Conservation (phyloP, 2,113 vertebrate species). For the Pelodiscus sinensis region DNA sequence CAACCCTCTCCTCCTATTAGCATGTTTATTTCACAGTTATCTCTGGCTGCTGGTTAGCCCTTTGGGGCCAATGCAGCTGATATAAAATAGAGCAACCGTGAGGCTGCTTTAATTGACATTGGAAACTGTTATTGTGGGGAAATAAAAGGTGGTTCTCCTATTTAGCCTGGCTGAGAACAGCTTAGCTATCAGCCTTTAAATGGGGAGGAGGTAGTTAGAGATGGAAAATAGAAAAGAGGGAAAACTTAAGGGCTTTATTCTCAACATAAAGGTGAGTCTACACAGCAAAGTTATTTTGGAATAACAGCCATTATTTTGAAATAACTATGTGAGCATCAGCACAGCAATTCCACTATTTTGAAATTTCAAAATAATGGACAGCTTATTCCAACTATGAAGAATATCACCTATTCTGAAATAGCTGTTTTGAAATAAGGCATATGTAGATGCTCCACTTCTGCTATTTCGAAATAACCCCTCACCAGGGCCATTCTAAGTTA, state of each 20-base stretch:
- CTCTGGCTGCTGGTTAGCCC: not conserved
- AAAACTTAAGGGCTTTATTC: not conserved
- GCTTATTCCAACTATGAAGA: too few relatives aligned
- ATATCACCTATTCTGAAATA: too few relatives aligned
- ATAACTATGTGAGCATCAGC: too few relatives aligned
- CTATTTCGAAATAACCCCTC: too few relatives aligned
- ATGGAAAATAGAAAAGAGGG: not conserved
- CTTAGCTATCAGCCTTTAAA: not conserved
- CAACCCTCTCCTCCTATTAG: conserved; percentile 37
- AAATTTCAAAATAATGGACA: too few relatives aligned
- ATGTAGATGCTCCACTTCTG: too few relatives aligned
- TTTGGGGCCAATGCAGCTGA: not conserved
- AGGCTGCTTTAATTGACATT: not conserved
- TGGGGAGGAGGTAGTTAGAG: not conserved
- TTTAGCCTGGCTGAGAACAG: not conserved
- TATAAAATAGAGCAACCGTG: not conserved
- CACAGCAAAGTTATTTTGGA: too few relatives aligned
- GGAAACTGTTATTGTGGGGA: not conserved
- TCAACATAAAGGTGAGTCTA: not conserved
- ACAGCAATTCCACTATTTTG: too few relatives aligned
- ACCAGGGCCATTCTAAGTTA: too few relatives aligned
- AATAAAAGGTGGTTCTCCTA: not conserved
- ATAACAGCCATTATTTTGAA: too few relatives aligned
- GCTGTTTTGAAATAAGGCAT: too few relatives aligned
- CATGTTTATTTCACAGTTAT: conserved; percentile 17